A percentile compares a stretch with the other conserved stretches of the same genome.
Evolutionary conservation across 2,888 invertebrate species (phyloP).

Genomic region (Xanthorhoe designata): DNA sequence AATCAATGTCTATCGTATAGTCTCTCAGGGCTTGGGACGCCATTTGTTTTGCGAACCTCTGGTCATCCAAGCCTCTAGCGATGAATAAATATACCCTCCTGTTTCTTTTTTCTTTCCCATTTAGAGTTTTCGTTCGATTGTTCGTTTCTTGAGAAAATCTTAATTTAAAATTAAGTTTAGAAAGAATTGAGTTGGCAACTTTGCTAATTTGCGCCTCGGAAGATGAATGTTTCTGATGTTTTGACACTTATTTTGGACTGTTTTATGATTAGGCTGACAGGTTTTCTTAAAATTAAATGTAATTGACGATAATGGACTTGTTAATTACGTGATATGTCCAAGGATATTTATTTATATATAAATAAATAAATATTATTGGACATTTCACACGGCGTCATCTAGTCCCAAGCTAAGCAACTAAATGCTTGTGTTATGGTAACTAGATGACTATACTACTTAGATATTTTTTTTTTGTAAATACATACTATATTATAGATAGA

Average conservation of each 20-base stretch:
- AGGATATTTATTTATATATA: too few species aligned
- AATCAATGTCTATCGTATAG: conserved; percentile 29
- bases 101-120: conserved; percentile 41
- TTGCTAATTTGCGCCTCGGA: conserved; percentile 44
- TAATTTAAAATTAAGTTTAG: conserved; percentile 55
- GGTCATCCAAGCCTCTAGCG: conserved; percentile 50
- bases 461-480: too few species aligned
- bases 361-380: too few species aligned
- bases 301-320: conserved; percentile 16
- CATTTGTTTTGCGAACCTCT: conserved; percentile 57
- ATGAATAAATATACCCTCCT: conserved; percentile 66
- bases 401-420: too few species aligned
- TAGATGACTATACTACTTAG: too few species aligned
- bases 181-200: conserved; percentile 41
- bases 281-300: conserved; percentile 17
- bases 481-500: too few species aligned
- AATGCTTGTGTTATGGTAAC: too few species aligned
- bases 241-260: conserved; percentile 35
- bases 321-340: neutral
- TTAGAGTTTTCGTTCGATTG: conserved; percentile 46
- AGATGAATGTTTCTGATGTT: conserved; percentile 40
- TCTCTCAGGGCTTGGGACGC: conserved; percentile 38
- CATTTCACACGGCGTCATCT: too few species aligned
- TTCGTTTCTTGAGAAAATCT: conserved; percentile 49
- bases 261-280: too few species aligned